A percentile compares a stretch with the other conserved stretches of the same genome.
These are phyloP conservation scores for Catharus minimus DNA, from an alignment of 2,113 vertebrate species.

Conservation along the genomic window DNA sequence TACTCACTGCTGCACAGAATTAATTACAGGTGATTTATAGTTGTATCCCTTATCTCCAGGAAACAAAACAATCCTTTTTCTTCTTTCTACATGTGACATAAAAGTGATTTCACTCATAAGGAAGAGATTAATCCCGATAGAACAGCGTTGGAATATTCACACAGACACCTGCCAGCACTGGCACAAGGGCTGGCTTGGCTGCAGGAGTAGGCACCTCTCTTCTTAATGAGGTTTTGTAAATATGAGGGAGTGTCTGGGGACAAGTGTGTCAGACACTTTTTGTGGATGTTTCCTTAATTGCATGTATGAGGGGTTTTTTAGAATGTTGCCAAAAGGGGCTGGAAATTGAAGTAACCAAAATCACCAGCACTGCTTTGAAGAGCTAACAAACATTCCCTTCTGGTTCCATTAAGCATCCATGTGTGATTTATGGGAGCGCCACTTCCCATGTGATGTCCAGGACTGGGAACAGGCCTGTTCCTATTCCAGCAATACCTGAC, in stretches of 20 bases:
- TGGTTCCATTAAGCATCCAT: background rate
- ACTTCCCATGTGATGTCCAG: background rate
- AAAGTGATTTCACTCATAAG: background rate
- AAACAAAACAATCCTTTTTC: background rate
- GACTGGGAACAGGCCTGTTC: background rate
- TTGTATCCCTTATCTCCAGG: background rate
- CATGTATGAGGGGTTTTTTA: background rate
- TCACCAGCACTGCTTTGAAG: background rate
- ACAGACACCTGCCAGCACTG: background rate
- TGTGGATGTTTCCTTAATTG: background rate
- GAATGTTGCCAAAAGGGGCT: background rate
- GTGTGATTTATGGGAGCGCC: background rate
- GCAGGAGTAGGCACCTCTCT: background rate
- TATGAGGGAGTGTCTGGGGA: background rate
- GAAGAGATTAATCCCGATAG: background rate
- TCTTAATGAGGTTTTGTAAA: background rate
- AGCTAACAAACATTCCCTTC: background rate
- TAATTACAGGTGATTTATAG: background rate
- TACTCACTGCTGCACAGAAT: background rate
- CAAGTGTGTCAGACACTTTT: background rate
- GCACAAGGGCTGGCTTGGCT: background rate
- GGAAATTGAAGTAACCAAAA: fast-evolving
- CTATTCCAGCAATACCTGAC: background rate
- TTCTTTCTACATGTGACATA: background rate
- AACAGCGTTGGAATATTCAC: background rate